Percentiles rank a stretch among this genome's conserved stretches.
Conservation (phyloP, 2,888 invertebrate species). For the Ceriagrion tenellum region DNA sequence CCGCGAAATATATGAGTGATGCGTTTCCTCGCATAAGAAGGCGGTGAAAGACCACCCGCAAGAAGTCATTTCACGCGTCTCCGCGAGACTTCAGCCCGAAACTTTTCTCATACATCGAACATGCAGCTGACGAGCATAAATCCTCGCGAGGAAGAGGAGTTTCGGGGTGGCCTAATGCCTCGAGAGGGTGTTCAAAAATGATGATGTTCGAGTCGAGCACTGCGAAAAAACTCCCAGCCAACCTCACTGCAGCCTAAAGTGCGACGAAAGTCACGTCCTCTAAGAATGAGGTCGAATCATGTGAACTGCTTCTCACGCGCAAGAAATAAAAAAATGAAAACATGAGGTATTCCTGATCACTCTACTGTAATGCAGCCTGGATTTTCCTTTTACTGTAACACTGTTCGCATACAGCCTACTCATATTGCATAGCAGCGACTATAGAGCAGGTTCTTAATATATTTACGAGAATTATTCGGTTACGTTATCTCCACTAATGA, state of each 20-base stretch:
- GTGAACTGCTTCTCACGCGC: neutral
- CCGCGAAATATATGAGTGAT: neutral
- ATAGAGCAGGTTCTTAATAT: too few relatives aligned
- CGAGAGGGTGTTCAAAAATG: neutral
- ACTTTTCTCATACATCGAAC: conserved; percentile 26
- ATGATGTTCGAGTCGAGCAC: neutral
- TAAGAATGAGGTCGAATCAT: neutral
- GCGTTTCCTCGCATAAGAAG: neutral
- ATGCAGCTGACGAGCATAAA: neutral
- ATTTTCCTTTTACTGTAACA: neutral
- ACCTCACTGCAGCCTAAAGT: neutral
- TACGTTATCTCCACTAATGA: too few relatives aligned
- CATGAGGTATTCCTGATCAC: neutral
- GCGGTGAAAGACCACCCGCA: neutral
- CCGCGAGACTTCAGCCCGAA: neutral
- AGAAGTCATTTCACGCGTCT: neutral
- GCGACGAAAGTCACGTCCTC: neutral
- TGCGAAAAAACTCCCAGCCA: neutral
- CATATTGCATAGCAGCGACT: too few relatives aligned
- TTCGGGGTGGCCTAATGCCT: neutral
- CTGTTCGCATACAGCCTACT: too few relatives aligned
- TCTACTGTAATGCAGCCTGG: neutral
- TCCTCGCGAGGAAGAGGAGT: neutral
- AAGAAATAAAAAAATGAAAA: neutral
- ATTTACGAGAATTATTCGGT: too few relatives aligned